Evolutionary conservation across 64 coral and sea anemone species (phyloP).

Genomic region (Acropora tenuis): DNA sequence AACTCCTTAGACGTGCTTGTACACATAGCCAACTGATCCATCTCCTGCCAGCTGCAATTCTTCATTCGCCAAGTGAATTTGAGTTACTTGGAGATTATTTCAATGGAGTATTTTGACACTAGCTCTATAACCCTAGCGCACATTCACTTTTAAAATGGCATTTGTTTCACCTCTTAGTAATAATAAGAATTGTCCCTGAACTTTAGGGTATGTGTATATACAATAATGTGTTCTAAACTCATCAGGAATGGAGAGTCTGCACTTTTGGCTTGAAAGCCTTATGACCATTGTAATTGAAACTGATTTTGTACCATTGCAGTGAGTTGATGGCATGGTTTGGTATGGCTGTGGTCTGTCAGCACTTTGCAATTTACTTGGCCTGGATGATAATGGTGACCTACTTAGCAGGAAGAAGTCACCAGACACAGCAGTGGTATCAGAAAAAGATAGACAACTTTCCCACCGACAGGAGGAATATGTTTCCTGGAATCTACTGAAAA

Average conservation of each 20-base stretch:
- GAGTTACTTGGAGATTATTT: too few species aligned
- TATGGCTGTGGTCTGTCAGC: conserved; percentile 67
- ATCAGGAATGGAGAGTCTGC: too few species aligned
- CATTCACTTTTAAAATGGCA: background rate
- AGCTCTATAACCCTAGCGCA: background rate
- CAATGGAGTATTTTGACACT: too few species aligned
- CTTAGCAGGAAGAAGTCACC: conserved; percentile 79
- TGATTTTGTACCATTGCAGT: conserved; percentile 54
- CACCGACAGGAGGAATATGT: conserved; percentile 70
- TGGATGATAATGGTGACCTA: conserved; percentile 83
- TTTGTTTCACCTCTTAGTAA: background rate
- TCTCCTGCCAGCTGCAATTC: too few species aligned
- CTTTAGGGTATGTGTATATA: background rate
- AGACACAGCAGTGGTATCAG: conserved; percentile 82
- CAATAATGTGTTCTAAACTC: too few species aligned
- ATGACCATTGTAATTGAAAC: background rate
- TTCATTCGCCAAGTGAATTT: too few species aligned
- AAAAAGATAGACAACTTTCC: conserved; percentile 90
- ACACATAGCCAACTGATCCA: too few species aligned
- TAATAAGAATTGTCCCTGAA: background rate
- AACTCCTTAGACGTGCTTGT: too few species aligned
- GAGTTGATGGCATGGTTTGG: conserved; percentile 93
- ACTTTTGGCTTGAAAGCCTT: too few species aligned
- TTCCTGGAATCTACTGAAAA: conserved; percentile 69
- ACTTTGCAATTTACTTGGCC: conserved; percentile 62